Evolutionary conservation across 2,797 vertebrate genomes (phyloP), one percentile per base, ranked within the genome.

Genomic region (Gephyroberyx darwinii): DNA sequence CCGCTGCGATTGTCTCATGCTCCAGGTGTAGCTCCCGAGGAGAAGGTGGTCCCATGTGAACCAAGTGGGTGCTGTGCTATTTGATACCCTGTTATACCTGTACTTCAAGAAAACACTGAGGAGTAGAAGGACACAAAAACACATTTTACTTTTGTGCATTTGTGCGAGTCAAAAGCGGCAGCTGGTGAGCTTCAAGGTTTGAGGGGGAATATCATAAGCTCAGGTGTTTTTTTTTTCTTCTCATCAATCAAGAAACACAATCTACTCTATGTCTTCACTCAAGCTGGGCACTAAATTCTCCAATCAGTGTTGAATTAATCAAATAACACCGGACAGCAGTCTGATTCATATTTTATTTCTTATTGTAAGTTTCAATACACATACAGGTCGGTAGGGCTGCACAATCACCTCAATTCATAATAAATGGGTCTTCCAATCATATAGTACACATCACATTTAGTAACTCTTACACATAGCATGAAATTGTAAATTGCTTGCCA

Each of bases 1-100:
- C 93, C 82, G 19, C 75, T 45, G 78, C 72, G 86, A 85, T 90
- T 88, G 89, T 92, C 89, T 91, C 83, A 78, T 83, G 85, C 87
- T 90, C 69, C 84, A 85, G 84, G 90, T 90, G 86, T 86, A 90
- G 74, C 86, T 85, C 86, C 81, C 75, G 70, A 13, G 47, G 73
- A 81, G 88, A 78, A 55, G 74, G 78, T 75, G 84, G 86, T 80
- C 84, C 80, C 78, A 79, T 80, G 75, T 88, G 86, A 86, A 82
- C 74, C 71, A 66, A 78, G 88, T 78, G 78, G 81, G 78, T 83
- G 78, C 80, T 81, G 73, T 59, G 33, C 43, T 66, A 60, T 84
- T 88, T 80, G 73, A 83, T 88, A 88, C 74, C 73, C 69, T 78
- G 80, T 81, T 86, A 83, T 86, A 86, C 75, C 70, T 80, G 71